Percentiles rank a stretch among this genome's conserved stretches.
Evolutionary conservation across 2,888 invertebrate genomes (phyloP).

Genomic region (Harpagoxenus sublaevis): DNA sequence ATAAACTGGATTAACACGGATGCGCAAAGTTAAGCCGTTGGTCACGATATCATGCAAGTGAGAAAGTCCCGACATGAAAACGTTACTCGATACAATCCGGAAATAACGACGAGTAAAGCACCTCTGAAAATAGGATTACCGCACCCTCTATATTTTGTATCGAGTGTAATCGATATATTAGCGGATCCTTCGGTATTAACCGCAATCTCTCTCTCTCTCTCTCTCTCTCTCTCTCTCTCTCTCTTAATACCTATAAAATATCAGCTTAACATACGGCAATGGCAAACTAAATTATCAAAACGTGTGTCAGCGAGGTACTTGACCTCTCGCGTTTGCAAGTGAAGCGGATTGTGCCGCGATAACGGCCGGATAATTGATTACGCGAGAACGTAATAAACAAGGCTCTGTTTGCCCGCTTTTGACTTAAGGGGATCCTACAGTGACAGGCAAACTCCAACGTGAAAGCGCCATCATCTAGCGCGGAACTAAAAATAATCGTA

Average conservation of each 20-base stretch:
- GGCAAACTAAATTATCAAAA: conserved; percentile 43
- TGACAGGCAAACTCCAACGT: no score
- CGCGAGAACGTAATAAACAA: conserved; percentile 17
- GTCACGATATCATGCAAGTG: conserved; percentile 46
- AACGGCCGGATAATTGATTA: conserved; percentile 43
- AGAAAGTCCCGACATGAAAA: conserved; percentile 48
- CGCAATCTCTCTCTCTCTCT: background rate
- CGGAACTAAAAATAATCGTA: no score
- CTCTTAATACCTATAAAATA: conserved; percentile 28
- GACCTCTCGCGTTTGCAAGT: conserved; percentile 18
- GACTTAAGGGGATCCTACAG: background rate
- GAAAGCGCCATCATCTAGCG: no score
- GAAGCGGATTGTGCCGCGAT: conserved; percentile 29
- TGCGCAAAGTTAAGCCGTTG: conserved; percentile 44
- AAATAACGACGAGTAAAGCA: conserved; percentile 48
- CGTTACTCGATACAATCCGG: conserved; percentile 41
- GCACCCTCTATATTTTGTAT: conserved; percentile 29
- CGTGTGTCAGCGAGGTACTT: conserved; percentile 4
- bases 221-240: background rate
- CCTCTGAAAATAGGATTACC: conserved; percentile 48
- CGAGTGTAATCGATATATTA: conserved; percentile 49
- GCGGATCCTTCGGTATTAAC: conserved; percentile 29
- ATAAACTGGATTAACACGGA: conserved; percentile 49
- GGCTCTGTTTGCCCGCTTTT: conserved; percentile 17
- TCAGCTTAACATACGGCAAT: conserved; percentile 26